Evolutionary conservation across 2,113 vertebrate species (phyloP).

Genomic region (Oophaga pumilio): DNA sequence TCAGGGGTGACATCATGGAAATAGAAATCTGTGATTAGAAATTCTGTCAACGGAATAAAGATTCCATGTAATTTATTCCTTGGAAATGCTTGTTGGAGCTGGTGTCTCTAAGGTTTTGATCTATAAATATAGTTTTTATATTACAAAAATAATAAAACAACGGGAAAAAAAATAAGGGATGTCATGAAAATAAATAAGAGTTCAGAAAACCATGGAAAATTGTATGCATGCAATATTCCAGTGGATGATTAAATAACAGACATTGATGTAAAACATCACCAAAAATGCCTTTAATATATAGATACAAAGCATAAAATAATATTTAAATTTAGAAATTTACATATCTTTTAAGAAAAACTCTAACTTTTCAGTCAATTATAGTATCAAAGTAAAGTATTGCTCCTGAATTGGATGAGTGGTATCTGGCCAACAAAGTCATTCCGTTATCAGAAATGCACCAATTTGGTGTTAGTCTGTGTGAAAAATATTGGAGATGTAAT

Average conservation of each 20-base stretch:
- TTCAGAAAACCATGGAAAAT: neutral
- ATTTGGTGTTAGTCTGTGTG: too few relatives aligned
- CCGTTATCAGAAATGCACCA: too few relatives aligned
- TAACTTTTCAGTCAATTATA: too few relatives aligned
- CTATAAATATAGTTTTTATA: conserved; percentile 14
- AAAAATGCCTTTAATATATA: neutral
- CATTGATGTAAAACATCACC: neutral
- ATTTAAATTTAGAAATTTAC: neutral
- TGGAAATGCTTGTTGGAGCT: conserved; percentile 25
- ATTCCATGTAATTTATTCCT: conserved; percentile 40
- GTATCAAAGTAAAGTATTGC: too few relatives aligned
- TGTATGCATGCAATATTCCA: neutral
- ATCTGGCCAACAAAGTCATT: too few relatives aligned
- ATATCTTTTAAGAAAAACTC: neutral
- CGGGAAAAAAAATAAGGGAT: neutral
- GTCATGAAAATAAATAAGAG: conserved; percentile 3
- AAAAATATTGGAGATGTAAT: too few relatives aligned
- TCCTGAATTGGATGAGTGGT: too few relatives aligned
- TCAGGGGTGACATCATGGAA: conserved; percentile 30
- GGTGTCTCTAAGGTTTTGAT: conserved; percentile 6
- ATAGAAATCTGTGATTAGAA: conserved; percentile 25
- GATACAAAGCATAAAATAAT: neutral
- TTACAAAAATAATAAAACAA: conserved; percentile 6
- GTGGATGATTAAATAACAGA: neutral
- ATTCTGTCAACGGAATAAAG: conserved; percentile 37